Evolutionary conservation across 35 echinoderm and acorn worm genomes (phyloP).

Genomic region (Apostichopus parvimensis): DNA sequence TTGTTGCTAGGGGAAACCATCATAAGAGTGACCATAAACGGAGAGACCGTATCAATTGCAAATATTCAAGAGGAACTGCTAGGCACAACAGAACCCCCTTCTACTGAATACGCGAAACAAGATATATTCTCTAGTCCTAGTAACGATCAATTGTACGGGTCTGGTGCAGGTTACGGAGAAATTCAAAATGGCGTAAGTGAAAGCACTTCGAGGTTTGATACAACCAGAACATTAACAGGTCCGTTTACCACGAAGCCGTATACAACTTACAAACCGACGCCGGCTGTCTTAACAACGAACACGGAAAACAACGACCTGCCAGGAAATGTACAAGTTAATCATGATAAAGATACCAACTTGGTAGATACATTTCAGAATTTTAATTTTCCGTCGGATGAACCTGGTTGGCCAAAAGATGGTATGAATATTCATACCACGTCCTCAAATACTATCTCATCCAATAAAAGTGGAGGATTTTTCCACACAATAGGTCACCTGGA

Average conservation of each 20-base stretch:
- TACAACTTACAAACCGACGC: background rate
- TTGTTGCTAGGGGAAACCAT: background rate
- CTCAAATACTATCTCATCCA: background rate
- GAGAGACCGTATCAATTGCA: background rate
- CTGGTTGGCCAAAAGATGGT: background rate
- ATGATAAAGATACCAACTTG: no score
- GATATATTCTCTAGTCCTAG: background rate
- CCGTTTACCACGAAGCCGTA: background rate
- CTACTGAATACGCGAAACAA: background rate
- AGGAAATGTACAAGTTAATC: background rate
- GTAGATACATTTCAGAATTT: background rate
- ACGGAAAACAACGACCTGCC: background rate
- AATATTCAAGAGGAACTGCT: no score
- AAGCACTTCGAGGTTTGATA: background rate
- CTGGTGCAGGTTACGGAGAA: background rate
- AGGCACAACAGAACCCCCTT: background rate
- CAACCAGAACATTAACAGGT: background rate
- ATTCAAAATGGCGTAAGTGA: background rate
- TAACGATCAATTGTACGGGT: background rate
- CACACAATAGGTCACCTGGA: background rate
- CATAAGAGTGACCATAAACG: slow-evolving; percentile 31
- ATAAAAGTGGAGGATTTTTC: background rate
- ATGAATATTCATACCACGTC: background rate
- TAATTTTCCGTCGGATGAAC: background rate
- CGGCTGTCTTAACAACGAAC: background rate